A percentile compares a stretch with the other conserved stretches of the same genome.
Conservation (phyloP, 2,888 invertebrate genomes). For the Caenorhabditis virilis region DNA sequence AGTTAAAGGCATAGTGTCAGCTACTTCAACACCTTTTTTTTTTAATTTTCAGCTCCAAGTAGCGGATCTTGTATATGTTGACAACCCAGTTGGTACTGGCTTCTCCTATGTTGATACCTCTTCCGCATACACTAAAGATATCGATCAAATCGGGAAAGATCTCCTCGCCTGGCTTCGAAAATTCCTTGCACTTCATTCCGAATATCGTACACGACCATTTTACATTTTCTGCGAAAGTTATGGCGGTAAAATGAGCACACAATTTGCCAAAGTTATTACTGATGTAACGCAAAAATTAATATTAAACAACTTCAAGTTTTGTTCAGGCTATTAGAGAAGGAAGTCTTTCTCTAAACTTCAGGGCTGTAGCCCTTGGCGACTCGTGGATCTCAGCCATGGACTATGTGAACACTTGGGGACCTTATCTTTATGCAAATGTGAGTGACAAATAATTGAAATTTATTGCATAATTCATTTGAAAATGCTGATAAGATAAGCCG, state of each 20-base stretch:
- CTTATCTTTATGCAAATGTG: slow-evolving; percentile 78
- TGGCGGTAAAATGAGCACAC: slow-evolving; percentile 89
- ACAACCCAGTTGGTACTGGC: slow-evolving; percentile 88
- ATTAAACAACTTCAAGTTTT: slow-evolving; percentile 21
- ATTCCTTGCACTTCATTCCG: slow-evolving; percentile 77
- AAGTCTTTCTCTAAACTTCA: slow-evolving; percentile 73
- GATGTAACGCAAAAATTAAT: slow-evolving; percentile 67
- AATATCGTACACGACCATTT: slow-evolving; percentile 78
- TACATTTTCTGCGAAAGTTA: slow-evolving; percentile 89
- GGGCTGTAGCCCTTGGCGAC: slow-evolving; percentile 83
- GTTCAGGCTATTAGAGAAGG: slow-evolving; percentile 76
- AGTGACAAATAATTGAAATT: no score
- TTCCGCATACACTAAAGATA: slow-evolving; percentile 43
- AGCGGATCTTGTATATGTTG: slow-evolving; percentile 84
- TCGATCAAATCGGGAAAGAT: slow-evolving; percentile 76
- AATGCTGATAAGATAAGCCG: no score
- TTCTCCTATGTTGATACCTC: slow-evolving; percentile 76
- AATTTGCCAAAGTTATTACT: slow-evolving; percentile 76
- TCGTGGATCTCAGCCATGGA: slow-evolving; percentile 89
- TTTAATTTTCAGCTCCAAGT: slow-evolving; percentile 75
- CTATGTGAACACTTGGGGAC: slow-evolving; percentile 83
- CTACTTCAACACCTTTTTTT: no score
- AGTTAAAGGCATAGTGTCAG: no score
- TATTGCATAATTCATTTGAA: no score
- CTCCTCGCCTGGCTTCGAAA: slow-evolving; percentile 79